Base-by-base conservation (phyloP, 1,140 invertebrate species). In the Drosophila virilis region DNA sequence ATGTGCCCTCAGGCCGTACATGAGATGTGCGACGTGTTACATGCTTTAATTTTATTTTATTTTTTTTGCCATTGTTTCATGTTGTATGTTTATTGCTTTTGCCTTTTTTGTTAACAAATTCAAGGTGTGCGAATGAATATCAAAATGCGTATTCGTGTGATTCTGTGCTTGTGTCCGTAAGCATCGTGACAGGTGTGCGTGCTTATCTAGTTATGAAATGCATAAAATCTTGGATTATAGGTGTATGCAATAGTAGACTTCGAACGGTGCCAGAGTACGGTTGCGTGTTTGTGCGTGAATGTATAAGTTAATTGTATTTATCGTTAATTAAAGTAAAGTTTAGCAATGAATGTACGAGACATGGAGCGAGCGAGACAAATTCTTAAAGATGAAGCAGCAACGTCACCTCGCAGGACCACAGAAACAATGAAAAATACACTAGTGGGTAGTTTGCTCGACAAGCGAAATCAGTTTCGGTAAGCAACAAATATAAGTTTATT, bases 141-240 rank as follows among this genome's bases (percentile, higher is more conserved):
- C 64, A 69, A 74, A 69, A 57, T 69, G 66, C 58, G 51, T 62
- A 15, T 58, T 45, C 13, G 52, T 55, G 43, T 55, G 15, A 55
- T 48, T 60, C 43, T 58, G 59, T 57, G 45, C 42, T 13, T 28
- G 67, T 72, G 50, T 72, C n/a, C 15, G 73, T 66, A 51, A 74
- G 22, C 43, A 35, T 52, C 43, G 50, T 48, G 59, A 61, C 81
- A 85, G 77, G 66, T 84, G 82, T 75, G 84, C 83, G 83, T 88
- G 83, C 83, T 82, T 79, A 86, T 86, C 83, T 83, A 73, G 84
- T 89, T 54, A 86, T 74, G 83, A 88, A 89, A 65, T 88, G 80
- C 83, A 88, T 89, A 83, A 88, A 89, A 78, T 76, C 79, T 74
- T 69, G 69, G 46, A 46, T 32, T 57, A 75, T 65, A 70, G 59